phyloP scores from a whole-genome alignment of 2,797 vertebrate species.

The Phalloptychus januarius region DNA sequence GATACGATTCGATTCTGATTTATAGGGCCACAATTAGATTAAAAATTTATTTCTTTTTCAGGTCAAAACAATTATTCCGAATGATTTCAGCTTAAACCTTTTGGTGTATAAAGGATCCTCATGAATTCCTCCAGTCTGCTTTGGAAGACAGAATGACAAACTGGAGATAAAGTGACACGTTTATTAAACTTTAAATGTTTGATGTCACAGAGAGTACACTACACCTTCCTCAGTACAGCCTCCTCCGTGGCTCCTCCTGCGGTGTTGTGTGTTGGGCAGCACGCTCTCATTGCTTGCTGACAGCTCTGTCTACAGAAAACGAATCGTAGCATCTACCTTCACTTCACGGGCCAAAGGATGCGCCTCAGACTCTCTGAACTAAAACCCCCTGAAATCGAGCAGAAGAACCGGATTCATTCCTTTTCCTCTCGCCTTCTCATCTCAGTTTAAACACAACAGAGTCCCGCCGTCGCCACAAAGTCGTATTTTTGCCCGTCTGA shows the following conservation, averaged over 20 bases:
- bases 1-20: too few relatives aligned
- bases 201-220: too few relatives aligned
- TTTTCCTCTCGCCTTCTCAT: constrained; percentile 5
- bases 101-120: too few relatives aligned
- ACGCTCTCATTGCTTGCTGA: not conserved
- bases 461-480: not conserved
- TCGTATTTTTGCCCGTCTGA: constrained; percentile 8
- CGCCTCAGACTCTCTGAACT: not conserved
- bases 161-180: too few relatives aligned
- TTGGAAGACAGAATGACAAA: too few relatives aligned
- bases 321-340: not conserved
- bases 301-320: not conserved
- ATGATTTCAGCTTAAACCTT: too few relatives aligned
- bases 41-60: too few relatives aligned
- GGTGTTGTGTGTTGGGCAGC: not conserved
- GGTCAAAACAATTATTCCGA: too few relatives aligned
- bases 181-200: too few relatives aligned
- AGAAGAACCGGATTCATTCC: not conserved
- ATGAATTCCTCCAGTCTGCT: too few relatives aligned
- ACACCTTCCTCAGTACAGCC: too few relatives aligned
- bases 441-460: not conserved
- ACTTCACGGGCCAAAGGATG: not conserved
- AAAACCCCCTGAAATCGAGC: not conserved
- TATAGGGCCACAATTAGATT: too few relatives aligned
- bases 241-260: not conserved